These are phyloP conservation scores for Origma solitaria DNA, from an alignment of 2,113 vertebrate genomes.

Conservation along the genomic window DNA sequence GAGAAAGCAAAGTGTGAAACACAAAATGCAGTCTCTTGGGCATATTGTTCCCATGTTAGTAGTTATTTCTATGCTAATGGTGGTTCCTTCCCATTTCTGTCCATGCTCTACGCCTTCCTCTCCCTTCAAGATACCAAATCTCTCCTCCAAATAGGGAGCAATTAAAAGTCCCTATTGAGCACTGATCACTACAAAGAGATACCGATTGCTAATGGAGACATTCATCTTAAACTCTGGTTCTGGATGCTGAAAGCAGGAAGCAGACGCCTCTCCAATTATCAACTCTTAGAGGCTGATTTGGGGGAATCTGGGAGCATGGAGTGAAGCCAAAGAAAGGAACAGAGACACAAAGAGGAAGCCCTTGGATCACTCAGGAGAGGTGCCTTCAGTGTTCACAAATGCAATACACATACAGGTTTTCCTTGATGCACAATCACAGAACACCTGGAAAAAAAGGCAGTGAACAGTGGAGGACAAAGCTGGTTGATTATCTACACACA, in stretches of 20 bases:
- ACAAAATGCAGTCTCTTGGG: background rate
- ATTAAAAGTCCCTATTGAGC: background rate
- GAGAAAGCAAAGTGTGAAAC: background rate
- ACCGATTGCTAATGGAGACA: background rate
- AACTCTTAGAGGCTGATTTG: background rate
- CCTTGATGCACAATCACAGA: background rate
- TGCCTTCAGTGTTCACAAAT: background rate
- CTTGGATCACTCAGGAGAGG: background rate
- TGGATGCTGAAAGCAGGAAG: background rate
- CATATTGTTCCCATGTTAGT: background rate
- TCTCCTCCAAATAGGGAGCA: background rate
- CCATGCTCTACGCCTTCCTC: background rate
- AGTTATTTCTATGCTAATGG: background rate
- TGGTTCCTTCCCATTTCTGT: background rate
- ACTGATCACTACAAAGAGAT: background rate
- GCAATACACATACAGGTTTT: background rate
- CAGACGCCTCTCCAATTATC: background rate
- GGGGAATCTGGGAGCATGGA: background rate
- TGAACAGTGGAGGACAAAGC: background rate
- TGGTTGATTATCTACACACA: background rate
- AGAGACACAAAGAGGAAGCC: background rate
- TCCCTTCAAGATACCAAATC: background rate
- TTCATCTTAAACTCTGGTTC: background rate
- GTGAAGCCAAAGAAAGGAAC: background rate
- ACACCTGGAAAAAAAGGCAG: background rate